phyloP scores from a whole-genome alignment of 2,888 invertebrate species.

The Psylliodes chrysocephalus region DNA sequence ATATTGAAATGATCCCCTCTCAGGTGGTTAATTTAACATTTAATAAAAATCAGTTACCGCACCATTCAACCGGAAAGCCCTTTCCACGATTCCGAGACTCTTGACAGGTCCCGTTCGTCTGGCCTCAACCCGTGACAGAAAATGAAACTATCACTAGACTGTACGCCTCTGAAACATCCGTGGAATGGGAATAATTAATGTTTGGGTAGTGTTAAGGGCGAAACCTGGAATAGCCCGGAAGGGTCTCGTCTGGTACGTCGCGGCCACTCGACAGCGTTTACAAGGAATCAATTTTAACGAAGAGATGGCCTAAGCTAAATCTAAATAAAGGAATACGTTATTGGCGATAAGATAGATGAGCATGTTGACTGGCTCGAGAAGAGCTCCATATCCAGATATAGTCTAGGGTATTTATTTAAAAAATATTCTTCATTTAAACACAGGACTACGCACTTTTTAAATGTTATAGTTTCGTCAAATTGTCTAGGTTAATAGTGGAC shows the following conservation, averaged over 20 bases:
- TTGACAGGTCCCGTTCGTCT: conserved; percentile 13
- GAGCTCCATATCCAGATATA: conserved; percentile 46
- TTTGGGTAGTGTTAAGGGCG: conserved; percentile 56
- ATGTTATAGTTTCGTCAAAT: too few relatives aligned
- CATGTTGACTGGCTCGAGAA: conserved; percentile 56
- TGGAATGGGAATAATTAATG: conserved; percentile 61
- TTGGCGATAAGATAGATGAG: conserved; percentile 60
- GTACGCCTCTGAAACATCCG: conserved; percentile 54
- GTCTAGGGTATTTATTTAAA: too few relatives aligned
- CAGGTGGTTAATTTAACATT: neutral
- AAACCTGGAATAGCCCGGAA: conserved; percentile 48
- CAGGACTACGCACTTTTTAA: too few relatives aligned
- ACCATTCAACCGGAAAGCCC: conserved; percentile 1
- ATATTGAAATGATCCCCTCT: too few relatives aligned
- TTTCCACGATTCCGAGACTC: conserved; percentile 14
- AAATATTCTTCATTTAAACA: too few relatives aligned
- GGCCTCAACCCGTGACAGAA: conserved; percentile 16
- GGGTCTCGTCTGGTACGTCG: conserved; percentile 54
- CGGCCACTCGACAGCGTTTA: conserved; percentile 54
- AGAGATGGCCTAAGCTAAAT: conserved; percentile 53
- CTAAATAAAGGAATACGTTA: conserved; percentile 60
- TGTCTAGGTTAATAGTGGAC: too few relatives aligned
- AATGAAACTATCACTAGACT: conserved; percentile 25
- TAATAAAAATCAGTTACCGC: conserved; percentile 9
- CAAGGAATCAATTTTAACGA: conserved; percentile 52